Evolutionary conservation across 2,797 vertebrate species (phyloP), one percentile per base, ranked within the genome.

Genomic region (Lacerta agilis): DNA sequence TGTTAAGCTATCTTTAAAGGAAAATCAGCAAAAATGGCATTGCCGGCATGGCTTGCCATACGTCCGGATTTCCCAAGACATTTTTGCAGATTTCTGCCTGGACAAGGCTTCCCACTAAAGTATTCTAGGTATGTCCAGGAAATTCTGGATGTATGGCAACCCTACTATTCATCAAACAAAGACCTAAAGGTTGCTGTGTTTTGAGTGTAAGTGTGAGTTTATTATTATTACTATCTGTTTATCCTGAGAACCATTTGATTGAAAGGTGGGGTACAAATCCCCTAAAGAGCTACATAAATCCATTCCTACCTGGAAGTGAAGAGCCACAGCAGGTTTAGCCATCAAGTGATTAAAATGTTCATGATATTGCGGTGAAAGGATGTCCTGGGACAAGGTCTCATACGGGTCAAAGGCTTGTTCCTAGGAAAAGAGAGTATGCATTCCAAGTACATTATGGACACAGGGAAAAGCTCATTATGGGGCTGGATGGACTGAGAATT

Each of bases 341-440:
- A 99, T 99, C 91, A 99, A 95, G 92, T 97, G 98, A 96, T 96
- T 98, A 96, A 99, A 99, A 97, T 98, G 98, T 90, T 99, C 98
- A 11, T 98, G 98, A 92, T 98, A 99, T 83, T 98, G 97, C 80
- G 96, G 97, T 38, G 97, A 98, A 90, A 99, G 98, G 94, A 99
- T 98, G 90, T 99, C 99, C 96, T 99, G 98, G 71, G 98, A 99
- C 90, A 99, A 96, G 33, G 98, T 99, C 97, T 99, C 99, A 73
- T 99, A 99, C 0, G 99, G 99, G 96, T 99, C 99, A 90, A 99
- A 99, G 27, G 99, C 99, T 96, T 99, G 99, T 92, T 99, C 99
- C 99, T 99, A 73, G 71, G 83, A 11, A 91, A 90, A 93, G 83
- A 87, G 0, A 43, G 38, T 92, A 91, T 94, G 64, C 83, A 87